Base-by-base conservation (phyloP, 2,113 vertebrate species). In the Microcebus murinus region DNA sequence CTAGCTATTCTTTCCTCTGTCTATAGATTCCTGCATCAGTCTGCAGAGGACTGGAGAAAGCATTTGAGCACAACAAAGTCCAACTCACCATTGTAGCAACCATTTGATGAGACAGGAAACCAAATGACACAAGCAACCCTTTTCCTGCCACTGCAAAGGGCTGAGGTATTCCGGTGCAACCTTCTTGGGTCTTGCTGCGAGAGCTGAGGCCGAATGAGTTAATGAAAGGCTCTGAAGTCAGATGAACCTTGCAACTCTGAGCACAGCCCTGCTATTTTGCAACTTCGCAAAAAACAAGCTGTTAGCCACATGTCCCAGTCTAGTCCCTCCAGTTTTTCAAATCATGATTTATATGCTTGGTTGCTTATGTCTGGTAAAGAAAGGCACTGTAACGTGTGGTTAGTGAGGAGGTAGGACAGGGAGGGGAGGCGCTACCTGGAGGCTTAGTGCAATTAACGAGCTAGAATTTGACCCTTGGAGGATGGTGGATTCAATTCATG, bases 261-360 rank as follows among this genome's bases (percentile, higher is more conserved):
- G 17, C 1, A 0, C 82, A 93, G 65, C 65, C 52, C 45, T 45
- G 81, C 6, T 96, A 63, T 96, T 97, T 94, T 96, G 92, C 96
- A 96, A 83, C 52, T 88, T 96, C 92, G 91, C 96, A 96, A 86
- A 97, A 97, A 92, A 59, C 85, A 96, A 97, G 90, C 95, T 77
- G 94, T 97, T 95, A 81, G 84, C 92, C 96, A 85, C 97, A 93
- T 88, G 92, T 74, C 89, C 2, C 59, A 61, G 84, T 52, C 74
- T 88, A 20, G 0, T 68, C 96, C 94, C 95, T 94, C 81, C 93
- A 48, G 55, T 77, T 96, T 95, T 95, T 96, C 96, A 87, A 68
- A 93, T 76, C 91, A 52, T 97, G 1, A 0, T 84, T 76, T 97
- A 95, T 84, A 79, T 59, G 65, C 87, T 79, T 45, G 57, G 36